phyloP scores from a whole-genome alignment of 2,888 invertebrate species.

The Sussaba pulchella region DNA sequence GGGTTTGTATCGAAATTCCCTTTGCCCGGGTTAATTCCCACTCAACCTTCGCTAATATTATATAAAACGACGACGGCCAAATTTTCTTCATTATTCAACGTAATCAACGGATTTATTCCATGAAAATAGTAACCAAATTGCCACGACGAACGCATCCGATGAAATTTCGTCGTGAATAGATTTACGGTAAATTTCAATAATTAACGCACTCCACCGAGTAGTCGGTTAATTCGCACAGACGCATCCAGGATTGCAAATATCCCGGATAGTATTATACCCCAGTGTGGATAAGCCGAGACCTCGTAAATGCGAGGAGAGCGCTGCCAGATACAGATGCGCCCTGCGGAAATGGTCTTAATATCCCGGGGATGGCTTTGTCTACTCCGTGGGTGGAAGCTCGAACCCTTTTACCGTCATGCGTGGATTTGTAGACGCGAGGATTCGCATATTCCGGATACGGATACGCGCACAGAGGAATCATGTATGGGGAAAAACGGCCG shows the following conservation, averaged over 20 bases:
- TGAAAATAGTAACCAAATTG: background rate
- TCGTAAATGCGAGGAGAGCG: constrained; percentile 28
- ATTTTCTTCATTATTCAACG: background rate
- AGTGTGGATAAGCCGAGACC: constrained; percentile 15
- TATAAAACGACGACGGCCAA: background rate
- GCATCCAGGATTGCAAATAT: background rate
- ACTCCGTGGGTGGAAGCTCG: constrained; percentile 38
- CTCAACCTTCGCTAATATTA: background rate
- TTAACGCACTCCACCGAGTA: too few species aligned
- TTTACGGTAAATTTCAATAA: constrained; percentile 4
- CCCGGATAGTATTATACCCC: background rate
- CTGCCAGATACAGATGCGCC: constrained; percentile 53
- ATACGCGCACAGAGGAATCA: constrained; percentile 1
- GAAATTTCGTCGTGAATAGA: background rate
- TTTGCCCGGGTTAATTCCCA: constrained; percentile 27
- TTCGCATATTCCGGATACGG: constrained; percentile 11
- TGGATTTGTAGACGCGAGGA: constrained; percentile 13
- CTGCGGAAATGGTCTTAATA: constrained; percentile 59
- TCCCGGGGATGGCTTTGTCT: constrained; percentile 52
- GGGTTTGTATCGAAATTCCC: constrained; percentile 51
- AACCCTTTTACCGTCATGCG: constrained; percentile 44
- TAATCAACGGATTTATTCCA: background rate
- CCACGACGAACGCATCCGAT: too few species aligned
- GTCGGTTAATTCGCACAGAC: background rate
- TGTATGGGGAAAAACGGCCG: constrained; percentile 4